Conservation (phyloP, 2,797 vertebrate species). For the Gambelia wislizenii region DNA sequence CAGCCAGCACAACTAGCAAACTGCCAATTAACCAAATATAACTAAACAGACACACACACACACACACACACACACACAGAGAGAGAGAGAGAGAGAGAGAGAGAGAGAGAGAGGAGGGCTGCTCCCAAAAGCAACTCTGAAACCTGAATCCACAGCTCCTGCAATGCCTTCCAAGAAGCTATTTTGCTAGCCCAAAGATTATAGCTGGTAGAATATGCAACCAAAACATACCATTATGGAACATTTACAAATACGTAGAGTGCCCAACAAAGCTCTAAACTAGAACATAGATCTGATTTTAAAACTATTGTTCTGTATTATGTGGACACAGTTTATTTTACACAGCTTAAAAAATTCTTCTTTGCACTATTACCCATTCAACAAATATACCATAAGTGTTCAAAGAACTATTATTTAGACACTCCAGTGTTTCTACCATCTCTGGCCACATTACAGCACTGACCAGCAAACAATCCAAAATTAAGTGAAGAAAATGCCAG, state of each 20-base stretch:
- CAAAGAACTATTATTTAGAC: slow-evolving; percentile 22
- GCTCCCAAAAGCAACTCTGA: slow-evolving; percentile 40
- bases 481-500: too few species aligned
- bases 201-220: slow-evolving; percentile 17
- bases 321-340: not conserved
- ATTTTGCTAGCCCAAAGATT: slow-evolving; percentile 6
- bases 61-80: slow-evolving; percentile 12
- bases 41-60: not conserved
- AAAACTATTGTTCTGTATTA: not conserved
- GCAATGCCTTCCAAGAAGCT: slow-evolving; percentile 31
- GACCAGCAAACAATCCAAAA: slow-evolving; percentile 26
- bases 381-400: not conserved
- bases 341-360: not conserved
- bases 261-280: not conserved
- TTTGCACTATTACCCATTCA: not conserved
- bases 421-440: slow-evolving; percentile 31
- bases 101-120: slow-evolving; percentile 20
- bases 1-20: slow-evolving; percentile 26
- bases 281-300: not conserved
- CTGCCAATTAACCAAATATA: slow-evolving; percentile 55
- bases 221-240: not conserved
- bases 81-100: not conserved
- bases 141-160: slow-evolving; percentile 34
- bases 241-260: not conserved
- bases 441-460: slow-evolving; percentile 30